A percentile compares a stretch with the other conserved stretches of the same genome.
Conservation (phyloP, 2,113 vertebrate genomes). For the Oryzias javanicus region DNA sequence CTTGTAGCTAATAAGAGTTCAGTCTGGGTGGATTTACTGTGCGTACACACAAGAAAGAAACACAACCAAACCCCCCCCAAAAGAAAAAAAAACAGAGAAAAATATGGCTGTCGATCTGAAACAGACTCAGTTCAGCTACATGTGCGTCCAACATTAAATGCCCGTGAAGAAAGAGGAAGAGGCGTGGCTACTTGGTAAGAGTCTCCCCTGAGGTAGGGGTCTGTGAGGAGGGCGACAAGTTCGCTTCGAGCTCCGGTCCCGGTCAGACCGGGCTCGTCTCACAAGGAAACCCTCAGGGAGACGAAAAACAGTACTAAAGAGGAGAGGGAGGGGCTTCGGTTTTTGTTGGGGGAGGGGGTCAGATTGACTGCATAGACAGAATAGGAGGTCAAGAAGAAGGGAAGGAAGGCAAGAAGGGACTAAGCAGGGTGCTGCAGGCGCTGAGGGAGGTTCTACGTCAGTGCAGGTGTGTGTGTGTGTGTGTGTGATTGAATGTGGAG, state of each 20-base stretch:
- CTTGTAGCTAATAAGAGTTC: slow-evolving; percentile 66
- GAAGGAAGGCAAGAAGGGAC: slow-evolving; percentile 34
- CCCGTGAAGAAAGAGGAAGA: slow-evolving; percentile 72
- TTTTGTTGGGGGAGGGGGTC: slow-evolving; percentile 56
- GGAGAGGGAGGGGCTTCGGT: slow-evolving; percentile 45
- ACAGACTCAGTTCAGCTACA: slow-evolving; percentile 59
- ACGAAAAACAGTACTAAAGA: slow-evolving; percentile 56
- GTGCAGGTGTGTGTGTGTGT: slow-evolving; percentile 60
- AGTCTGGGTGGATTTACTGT: slow-evolving; percentile 51
- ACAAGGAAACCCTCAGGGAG: slow-evolving; percentile 40
- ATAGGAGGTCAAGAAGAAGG: slow-evolving; percentile 40
- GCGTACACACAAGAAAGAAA: slow-evolving; percentile 39
- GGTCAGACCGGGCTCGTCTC: slow-evolving; percentile 18
- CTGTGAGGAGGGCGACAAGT: slow-evolving; percentile 26
- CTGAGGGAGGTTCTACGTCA: slow-evolving; percentile 57
- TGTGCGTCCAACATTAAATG: slow-evolving; percentile 70
- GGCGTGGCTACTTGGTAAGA: slow-evolving; percentile 68
- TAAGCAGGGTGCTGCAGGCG: slow-evolving; percentile 64
- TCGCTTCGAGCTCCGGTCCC: slow-evolving; percentile 29
- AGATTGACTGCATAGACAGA: slow-evolving; percentile 76
- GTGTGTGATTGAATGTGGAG: slow-evolving; percentile 46
- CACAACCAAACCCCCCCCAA: slow-evolving; percentile 32
- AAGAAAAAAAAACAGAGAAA: slow-evolving; percentile 42
- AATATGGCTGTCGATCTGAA: slow-evolving; percentile 66
- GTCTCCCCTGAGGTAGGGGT: slow-evolving; percentile 54